A percentile compares a stretch with the other conserved stretches of the same genome.
Evolutionary conservation across 2,888 invertebrate genomes (phyloP).

Genomic region (Ophion ellenae): DNA sequence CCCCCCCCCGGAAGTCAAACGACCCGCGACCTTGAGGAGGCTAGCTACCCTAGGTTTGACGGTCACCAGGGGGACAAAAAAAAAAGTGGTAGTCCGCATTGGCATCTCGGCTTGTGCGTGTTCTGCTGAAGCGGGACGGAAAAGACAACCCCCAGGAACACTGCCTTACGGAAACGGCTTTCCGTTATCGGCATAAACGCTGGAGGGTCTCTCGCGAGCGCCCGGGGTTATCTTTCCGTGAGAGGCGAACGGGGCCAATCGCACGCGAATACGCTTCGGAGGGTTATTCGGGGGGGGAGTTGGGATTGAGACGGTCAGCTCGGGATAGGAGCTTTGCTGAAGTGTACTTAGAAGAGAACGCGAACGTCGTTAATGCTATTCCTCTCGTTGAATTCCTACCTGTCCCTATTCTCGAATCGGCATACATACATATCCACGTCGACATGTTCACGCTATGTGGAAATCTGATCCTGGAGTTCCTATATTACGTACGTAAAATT

Average conservation of each 20-base stretch:
- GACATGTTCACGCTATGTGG: neutral
- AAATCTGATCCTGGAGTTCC: neutral
- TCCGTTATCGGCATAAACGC: slow-evolving; percentile 75
- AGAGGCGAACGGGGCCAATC: slow-evolving; percentile 19
- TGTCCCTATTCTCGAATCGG: neutral
- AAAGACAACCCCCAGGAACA: slow-evolving; percentile 50
- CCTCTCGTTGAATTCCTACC: slow-evolving; percentile 36
- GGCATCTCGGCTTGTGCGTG: neutral
- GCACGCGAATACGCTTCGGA: slow-evolving; percentile 28
- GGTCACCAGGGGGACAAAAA: neutral
- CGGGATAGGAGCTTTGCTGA: slow-evolving; percentile 23
- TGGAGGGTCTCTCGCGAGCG: slow-evolving; percentile 65
- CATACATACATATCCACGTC: neutral
- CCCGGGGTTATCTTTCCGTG: slow-evolving; percentile 72
- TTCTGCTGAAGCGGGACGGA: neutral
- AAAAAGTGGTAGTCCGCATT: neutral
- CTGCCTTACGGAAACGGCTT: slow-evolving; percentile 73
- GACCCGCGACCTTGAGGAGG: neutral
- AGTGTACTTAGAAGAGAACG: neutral
- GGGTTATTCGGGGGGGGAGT: neutral
- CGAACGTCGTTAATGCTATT: slow-evolving; percentile 30
- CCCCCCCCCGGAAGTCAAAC: neutral
- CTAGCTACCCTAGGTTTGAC: neutral
- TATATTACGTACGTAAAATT: slow-evolving; percentile 12
- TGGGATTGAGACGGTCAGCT: neutral